phyloP scores from a whole-genome alignment of 2,797 vertebrate genomes.

The Salmo trutta region DNA sequence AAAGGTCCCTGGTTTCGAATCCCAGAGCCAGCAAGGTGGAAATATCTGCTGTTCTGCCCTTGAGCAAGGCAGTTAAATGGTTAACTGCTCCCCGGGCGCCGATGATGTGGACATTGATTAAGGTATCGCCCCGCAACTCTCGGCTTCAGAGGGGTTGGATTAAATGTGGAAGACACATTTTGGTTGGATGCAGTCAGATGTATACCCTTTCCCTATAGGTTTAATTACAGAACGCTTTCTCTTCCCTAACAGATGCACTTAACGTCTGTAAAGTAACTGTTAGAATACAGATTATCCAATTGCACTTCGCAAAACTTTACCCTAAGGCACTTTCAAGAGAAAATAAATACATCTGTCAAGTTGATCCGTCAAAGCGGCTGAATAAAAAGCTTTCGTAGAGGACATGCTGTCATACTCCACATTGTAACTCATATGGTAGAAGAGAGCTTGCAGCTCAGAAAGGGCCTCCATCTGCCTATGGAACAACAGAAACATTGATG shows the following conservation, averaged over 20 bases:
- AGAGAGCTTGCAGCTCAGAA: not conserved
- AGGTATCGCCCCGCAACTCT: too few species aligned
- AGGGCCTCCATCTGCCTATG: not conserved
- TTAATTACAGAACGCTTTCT: too few species aligned
- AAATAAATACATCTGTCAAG: not conserved
- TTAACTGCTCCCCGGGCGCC: too few species aligned
- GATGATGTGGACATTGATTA: too few species aligned
- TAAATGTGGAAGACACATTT: too few species aligned
- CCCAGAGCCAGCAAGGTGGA: too few species aligned
- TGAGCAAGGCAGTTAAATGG: too few species aligned
- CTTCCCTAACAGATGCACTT: not conserved
- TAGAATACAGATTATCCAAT: not conserved
- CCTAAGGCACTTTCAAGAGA: not conserved
- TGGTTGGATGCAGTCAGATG: too few species aligned
- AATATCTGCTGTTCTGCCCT: too few species aligned
- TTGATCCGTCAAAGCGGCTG: not conserved
- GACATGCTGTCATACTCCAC: not conserved
- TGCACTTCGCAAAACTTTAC: not conserved
- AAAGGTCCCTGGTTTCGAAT: too few species aligned
- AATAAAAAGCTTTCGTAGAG: not conserved
- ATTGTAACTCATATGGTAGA: not conserved
- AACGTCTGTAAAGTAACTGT: not conserved
- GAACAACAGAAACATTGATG: not conserved
- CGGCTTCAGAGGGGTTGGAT: too few species aligned
- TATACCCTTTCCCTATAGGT: too few species aligned